Percentiles rank a stretch among this genome's conserved stretches.
These are phyloP conservation scores for Ctenomys sociabilis DNA, from an alignment of 2,113 vertebrate genomes.

Conservation along the genomic window DNA sequence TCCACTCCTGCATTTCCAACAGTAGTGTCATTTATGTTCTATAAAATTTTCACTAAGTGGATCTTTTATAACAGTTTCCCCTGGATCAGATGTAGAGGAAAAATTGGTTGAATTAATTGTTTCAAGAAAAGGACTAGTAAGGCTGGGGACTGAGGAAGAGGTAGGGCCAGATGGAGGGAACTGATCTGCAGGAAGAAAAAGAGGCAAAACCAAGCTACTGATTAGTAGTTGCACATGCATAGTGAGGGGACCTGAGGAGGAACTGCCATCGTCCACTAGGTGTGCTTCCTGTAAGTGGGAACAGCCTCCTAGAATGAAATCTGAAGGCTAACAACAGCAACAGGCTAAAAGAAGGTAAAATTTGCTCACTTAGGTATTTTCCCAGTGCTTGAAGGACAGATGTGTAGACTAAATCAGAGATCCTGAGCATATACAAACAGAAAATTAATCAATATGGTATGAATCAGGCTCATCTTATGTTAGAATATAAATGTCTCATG, in stretches of 20 bases:
- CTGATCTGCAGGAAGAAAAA: not conserved
- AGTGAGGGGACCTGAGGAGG: not conserved
- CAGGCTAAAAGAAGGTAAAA: not conserved
- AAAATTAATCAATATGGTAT: not conserved
- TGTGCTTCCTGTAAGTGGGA: not conserved
- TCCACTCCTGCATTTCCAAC: not conserved
- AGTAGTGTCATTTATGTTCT: not conserved
- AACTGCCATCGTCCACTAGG: not conserved
- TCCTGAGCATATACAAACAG: not conserved
- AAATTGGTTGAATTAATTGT: not conserved
- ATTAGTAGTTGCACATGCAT: not conserved
- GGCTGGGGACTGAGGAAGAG: not conserved
- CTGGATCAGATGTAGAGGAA: not conserved
- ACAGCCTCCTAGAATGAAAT: not conserved
- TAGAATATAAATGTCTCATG: not conserved
- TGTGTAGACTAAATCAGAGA: not conserved
- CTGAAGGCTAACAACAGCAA: not conserved
- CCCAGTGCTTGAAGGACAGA: not conserved
- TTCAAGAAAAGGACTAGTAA: not conserved
- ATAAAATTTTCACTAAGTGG: not conserved
- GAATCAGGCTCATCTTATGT: not conserved
- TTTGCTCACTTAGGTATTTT: not conserved
- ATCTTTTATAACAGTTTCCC: not conserved
- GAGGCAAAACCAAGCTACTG: not conserved
- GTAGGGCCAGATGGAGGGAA: not conserved